Percentiles rank a stretch among this genome's conserved stretches.
Evolutionary conservation across 2,797 vertebrate genomes (phyloP).

Genomic region (Capromys pilorides): DNA sequence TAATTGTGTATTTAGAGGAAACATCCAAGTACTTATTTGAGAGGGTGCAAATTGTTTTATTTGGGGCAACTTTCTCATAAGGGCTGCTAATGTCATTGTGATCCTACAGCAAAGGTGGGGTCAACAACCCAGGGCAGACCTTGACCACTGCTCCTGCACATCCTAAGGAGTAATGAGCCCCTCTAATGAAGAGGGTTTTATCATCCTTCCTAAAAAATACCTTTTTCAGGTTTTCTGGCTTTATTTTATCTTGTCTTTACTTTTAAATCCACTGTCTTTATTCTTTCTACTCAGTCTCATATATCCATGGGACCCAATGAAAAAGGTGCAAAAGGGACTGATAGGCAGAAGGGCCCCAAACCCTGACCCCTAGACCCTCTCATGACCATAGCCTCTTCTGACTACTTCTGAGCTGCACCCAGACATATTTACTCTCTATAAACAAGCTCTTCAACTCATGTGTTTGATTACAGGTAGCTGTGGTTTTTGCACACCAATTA

Average conservation of each 20-base stretch:
- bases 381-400: not conserved
- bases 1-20: not conserved
- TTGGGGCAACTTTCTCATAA: not conserved
- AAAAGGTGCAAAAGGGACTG: not conserved
- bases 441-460: not conserved
- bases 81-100: not conserved
- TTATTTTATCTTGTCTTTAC: not conserved
- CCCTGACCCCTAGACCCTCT: not conserved
- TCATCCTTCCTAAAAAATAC: not conserved
- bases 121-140: not conserved
- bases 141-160: not conserved
- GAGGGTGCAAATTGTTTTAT: not conserved
- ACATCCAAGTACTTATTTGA: not conserved
- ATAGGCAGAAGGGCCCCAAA: not conserved
- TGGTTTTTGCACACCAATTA: not conserved
- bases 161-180: not conserved
- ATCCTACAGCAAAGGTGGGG: not conserved
- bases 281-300: not conserved
- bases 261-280: not conserved
- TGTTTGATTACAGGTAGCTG: not conserved
- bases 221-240: not conserved
- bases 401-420: not conserved
- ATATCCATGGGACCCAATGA: not conserved
- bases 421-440: not conserved
- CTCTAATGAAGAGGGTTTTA: not conserved